Conservation (phyloP, 2,888 invertebrate genomes). For the Scaptomyza tumidula region DNA sequence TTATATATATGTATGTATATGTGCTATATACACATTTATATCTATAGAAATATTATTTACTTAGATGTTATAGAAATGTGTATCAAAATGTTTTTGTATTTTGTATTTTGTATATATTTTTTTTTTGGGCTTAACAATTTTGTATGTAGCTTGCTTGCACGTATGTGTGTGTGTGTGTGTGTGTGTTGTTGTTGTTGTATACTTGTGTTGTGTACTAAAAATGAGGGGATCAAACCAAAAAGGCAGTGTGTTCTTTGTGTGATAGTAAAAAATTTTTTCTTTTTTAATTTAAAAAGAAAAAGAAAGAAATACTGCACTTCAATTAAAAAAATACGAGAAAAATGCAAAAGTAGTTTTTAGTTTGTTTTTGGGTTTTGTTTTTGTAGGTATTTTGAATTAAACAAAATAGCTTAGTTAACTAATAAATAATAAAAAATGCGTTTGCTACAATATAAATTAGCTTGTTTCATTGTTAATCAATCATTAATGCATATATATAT, state of each 20-base stretch:
- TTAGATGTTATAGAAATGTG: slow-evolving; percentile 40
- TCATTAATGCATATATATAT: slow-evolving; percentile 47
- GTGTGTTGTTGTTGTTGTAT: slow-evolving; percentile 33
- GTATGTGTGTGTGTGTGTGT: slow-evolving; percentile 45
- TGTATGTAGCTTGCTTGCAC: slow-evolving; percentile 59
- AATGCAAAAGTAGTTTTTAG: slow-evolving; percentile 40
- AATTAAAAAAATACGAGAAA: slow-evolving; percentile 56
- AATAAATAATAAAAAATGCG: slow-evolving; percentile 48
- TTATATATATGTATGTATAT: slow-evolving; percentile 19
- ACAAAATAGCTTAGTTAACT: slow-evolving; percentile 38
- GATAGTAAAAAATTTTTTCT: not conserved
- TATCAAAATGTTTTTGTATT: slow-evolving; percentile 38
- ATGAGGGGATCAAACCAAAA: slow-evolving; percentile 55
- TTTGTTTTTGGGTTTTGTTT: slow-evolving; percentile 16
- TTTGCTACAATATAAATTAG: slow-evolving; percentile 47
- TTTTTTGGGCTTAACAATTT: slow-evolving; percentile 45
- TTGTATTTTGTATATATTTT: no score
- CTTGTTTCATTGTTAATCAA: slow-evolving; percentile 48
- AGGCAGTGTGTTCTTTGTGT: slow-evolving; percentile 23
- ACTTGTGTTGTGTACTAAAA: slow-evolving; percentile 30
- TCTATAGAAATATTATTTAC: slow-evolving; percentile 10
- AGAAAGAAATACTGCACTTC: slow-evolving; percentile 26
- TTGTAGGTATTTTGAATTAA: slow-evolving; percentile 18
- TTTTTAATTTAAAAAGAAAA: slow-evolving; percentile 14
- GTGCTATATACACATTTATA: slow-evolving; percentile 3